These are phyloP conservation scores for Iselma pallidipennis DNA, from an alignment of 2,888 invertebrate species.

Conservation along the genomic window DNA sequence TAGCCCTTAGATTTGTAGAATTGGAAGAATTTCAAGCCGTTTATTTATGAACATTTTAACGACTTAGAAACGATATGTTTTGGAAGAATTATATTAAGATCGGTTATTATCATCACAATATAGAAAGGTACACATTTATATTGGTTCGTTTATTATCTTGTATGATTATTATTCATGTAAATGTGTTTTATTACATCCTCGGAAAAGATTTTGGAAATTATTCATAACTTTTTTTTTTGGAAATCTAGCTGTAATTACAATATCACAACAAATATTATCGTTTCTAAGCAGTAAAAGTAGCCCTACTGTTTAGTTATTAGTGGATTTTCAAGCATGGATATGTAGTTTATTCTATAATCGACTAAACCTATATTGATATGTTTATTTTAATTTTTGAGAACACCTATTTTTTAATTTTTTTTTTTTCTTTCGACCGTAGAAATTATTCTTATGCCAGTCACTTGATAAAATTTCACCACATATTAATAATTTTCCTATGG, in stretches of 20 bases:
- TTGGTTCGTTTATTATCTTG: slow-evolving; percentile 12
- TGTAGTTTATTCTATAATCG: slow-evolving; percentile 35
- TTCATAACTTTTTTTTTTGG: background rate
- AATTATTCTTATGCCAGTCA: slow-evolving; percentile 16
- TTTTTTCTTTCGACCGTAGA: slow-evolving; percentile 5
- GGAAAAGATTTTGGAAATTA: background rate
- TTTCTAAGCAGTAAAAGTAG: slow-evolving; percentile 30
- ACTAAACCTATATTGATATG: slow-evolving; percentile 34
- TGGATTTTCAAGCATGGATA: slow-evolving; percentile 39
- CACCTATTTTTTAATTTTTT: slow-evolving; percentile 22
- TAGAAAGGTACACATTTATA: slow-evolving; percentile 20
- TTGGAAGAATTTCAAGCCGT: slow-evolving; percentile 50
- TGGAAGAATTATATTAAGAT: slow-evolving; percentile 26
- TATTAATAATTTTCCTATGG: too few relatives aligned
- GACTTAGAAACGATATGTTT: slow-evolving; percentile 35
- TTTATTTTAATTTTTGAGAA: slow-evolving; percentile 30
- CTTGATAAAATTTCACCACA: slow-evolving; percentile 16
- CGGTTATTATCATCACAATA: slow-evolving; percentile 20
- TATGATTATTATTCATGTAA: background rate
- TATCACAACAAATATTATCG: slow-evolving; percentile 28
- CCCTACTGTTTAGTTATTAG: slow-evolving; percentile 26
- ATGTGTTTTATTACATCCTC: background rate
- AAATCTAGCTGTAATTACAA: background rate
- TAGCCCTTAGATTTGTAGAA: slow-evolving; percentile 32
- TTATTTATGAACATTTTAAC: slow-evolving; percentile 23